Base-by-base conservation (phyloP, 2,113 vertebrate species). In the Pluvianellus socialis region DNA sequence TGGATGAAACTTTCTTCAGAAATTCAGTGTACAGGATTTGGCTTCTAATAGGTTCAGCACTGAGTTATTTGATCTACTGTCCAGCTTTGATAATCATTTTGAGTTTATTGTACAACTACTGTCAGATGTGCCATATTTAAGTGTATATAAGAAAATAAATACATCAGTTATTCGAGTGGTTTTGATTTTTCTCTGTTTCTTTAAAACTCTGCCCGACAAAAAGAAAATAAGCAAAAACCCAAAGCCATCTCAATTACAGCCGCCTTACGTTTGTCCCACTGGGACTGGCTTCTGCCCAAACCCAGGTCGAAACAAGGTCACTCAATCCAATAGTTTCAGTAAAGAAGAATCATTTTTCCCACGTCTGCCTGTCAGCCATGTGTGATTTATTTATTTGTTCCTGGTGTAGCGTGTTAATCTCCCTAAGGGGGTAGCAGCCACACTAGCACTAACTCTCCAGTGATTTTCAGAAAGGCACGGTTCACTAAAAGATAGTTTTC, bases 81-180 rank as follows among this genome's bases (percentile, higher is more conserved):
- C 83, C 95, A 94, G 95, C 97, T 97, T 96, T 56, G 95, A 95
- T 91, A 93, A 97, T 88, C 24, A 96, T 93, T 95, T 96, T 88
- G 76, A 93, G 65, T 97, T 94, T 96, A 92, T 96, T 67, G 81
- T 97, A 96, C 92, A 98, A 97, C 97, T 97, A 95, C 96, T 97
- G 93, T 97, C 96, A 94, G 89, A 97, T 97, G 91, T 97, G 94
- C 92, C 94, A 97, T 98, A 98, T 98, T 98, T 98, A 98, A 98
- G 82, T 97, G 96, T 98, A 98, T 96, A 98, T 98, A 98, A 96
- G 96, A 96, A 98, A 98, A 98, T 98, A 98, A 98, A 98, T 89
- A 90, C 94, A 82, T 83, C 95, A 95, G 95, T 96, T 98, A 98
- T 96, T 95, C 88, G 1, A 94, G 62, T 59, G 47, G 17, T 52